Conservation (phyloP, 2,888 invertebrate genomes). For the Drymonia ruficornis region DNA sequence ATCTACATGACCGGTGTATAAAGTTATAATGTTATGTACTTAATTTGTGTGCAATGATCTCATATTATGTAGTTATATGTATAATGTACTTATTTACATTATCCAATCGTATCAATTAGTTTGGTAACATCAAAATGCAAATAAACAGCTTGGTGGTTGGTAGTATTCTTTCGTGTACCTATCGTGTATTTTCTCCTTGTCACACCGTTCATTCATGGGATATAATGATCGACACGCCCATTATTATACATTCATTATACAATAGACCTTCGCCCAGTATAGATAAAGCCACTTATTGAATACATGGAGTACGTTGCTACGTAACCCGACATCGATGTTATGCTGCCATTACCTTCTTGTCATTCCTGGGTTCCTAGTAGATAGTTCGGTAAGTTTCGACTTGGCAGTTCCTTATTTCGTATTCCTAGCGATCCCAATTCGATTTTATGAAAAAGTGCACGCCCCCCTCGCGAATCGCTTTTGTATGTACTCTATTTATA, state of each 20-base stretch:
- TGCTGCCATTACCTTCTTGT: background rate
- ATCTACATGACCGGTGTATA: constrained; percentile 23
- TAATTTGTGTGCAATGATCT: constrained; percentile 11
- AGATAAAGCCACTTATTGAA: background rate
- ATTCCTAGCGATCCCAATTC: constrained; percentile 3
- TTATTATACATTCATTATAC: background rate
- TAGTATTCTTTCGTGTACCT: background rate
- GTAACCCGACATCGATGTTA: background rate
- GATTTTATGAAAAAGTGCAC: background rate
- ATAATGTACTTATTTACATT: background rate
- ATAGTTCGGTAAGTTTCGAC: constrained; percentile 12
- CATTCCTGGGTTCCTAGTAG: constrained; percentile 16
- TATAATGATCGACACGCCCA: background rate
- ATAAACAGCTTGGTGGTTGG: constrained; percentile 3
- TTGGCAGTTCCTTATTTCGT: constrained; percentile 11
- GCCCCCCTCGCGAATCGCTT: no score
- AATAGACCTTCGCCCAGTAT: background rate
- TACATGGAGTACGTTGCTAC: background rate
- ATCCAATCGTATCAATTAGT: background rate
- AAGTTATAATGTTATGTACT: constrained; percentile 2
- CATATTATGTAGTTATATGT: background rate
- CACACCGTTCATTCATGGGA: background rate
- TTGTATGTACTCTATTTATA: background rate
- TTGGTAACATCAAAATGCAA: background rate
- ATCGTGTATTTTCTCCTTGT: background rate